Evolutionary conservation across 2,113 vertebrate species (phyloP).

Genomic region (Syngnathoides biaculeatus): DNA sequence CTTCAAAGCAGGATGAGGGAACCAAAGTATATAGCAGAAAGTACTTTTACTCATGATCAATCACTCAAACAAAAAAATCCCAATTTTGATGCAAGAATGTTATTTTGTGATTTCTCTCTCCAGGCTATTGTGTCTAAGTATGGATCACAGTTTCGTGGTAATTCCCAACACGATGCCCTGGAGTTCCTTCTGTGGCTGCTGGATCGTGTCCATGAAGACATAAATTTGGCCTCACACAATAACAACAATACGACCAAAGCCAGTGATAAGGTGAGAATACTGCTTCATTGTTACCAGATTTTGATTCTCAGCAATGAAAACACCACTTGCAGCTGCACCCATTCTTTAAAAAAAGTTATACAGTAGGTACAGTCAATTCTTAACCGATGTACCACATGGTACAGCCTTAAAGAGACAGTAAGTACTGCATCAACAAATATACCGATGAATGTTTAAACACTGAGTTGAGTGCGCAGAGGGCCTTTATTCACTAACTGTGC

Average conservation of each 20-base stretch:
- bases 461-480: too few relatives aligned
- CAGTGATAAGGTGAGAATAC: slow-evolving; percentile 72
- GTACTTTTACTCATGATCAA: not conserved
- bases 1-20: not conserved
- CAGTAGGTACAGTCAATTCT: slow-evolving; percentile 1
- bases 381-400: not conserved
- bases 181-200: slow-evolving; percentile 97
- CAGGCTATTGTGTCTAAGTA: slow-evolving; percentile 90
- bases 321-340: not conserved
- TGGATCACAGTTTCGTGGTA: slow-evolving; percentile 88
- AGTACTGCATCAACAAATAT: too few relatives aligned
- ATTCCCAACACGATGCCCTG: slow-evolving; percentile 90
- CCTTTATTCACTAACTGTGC: too few relatives aligned
- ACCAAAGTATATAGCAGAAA: not conserved
- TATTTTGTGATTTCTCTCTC: slow-evolving; percentile 11
- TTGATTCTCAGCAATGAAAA: not conserved
- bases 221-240: slow-evolving; percentile 71
- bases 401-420: too few relatives aligned
- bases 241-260: slow-evolving; percentile 62
- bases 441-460: too few relatives aligned
- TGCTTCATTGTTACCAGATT: not conserved
- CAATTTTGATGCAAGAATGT: not conserved
- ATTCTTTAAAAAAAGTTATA: not conserved
- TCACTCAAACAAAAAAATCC: not conserved
- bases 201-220: slow-evolving; percentile 89